Base-by-base conservation (phyloP, 1,140 invertebrate species). In the Chrysomallon squamiferum region DNA sequence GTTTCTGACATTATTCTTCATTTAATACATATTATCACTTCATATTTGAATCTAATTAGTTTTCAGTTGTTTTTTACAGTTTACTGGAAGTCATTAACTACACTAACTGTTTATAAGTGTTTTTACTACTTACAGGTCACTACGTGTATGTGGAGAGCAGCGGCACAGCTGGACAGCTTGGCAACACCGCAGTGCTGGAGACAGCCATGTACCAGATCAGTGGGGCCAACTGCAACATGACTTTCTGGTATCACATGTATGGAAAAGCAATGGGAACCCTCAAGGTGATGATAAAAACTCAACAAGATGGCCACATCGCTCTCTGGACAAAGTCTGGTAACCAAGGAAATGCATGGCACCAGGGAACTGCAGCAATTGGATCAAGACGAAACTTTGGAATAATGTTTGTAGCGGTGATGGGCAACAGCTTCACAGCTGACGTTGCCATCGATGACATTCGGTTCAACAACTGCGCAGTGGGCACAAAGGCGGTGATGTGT, bases 61-160 rank as follows among this genome's bases (percentile, higher is more conserved):
- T n/a, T n/a, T n/a, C n/a, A n/a, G n/a, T n/a, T n/a, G n/a, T n/a
- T n/a, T n/a, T n/a, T n/a, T n/a, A n/a, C n/a, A n/a, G n/a, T n/a
- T n/a, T n/a, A n/a, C n/a, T n/a, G n/a, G n/a, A n/a, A n/a, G n/a
- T n/a, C n/a, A n/a, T n/a, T n/a, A n/a, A n/a, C n/a, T n/a, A n/a
- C n/a, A n/a, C n/a, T n/a, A n/a, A n/a, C n/a, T n/a, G n/a, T n/a
- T n/a, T n/a, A n/a, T n/a, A n/a, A n/a, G n/a, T n/a, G n/a, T n/a
- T n/a, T n/a, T n/a, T n/a, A n/a, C 13, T 30, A 62, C 32, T 64
- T 68, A 1, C 47, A 78, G 78, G 77, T 30, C 88, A 91, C 77
- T 94, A 93, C 80, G 88, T 93, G 84, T 93, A 92, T 76, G 90
- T 92, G 27, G 92, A 93, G 59, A 74, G 77, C 49, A 73, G 71